phyloP scores from a whole-genome alignment of 2,113 vertebrate genomes.

The Bos javanicus region DNA sequence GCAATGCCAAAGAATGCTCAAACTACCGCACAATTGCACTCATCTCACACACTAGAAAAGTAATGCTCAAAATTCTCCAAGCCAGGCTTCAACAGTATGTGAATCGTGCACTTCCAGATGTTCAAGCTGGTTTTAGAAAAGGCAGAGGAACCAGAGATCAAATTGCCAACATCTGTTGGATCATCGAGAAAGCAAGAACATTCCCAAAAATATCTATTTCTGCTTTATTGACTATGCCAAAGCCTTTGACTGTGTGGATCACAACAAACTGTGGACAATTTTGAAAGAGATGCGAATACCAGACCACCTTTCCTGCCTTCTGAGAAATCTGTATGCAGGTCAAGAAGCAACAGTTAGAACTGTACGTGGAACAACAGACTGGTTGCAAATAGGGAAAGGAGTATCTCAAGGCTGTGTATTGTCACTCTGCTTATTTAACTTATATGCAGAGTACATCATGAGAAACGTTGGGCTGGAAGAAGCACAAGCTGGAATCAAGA shows the following conservation, averaged over 20 bases:
- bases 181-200: accelerated
- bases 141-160: not conserved
- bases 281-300: not conserved
- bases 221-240: not conserved
- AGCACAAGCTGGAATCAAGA: not conserved
- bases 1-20: not conserved
- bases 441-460: not conserved
- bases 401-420: not conserved
- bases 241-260: not conserved
- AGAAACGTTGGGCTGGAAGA: not conserved
- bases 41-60: not conserved
- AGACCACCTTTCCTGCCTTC: not conserved
- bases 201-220: accelerated
- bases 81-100: not conserved
- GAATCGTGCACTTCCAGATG: not conserved
- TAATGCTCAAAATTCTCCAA: not conserved
- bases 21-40: not conserved
- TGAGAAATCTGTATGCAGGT: not conserved
- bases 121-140: not conserved
- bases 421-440: not conserved
- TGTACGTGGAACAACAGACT: not conserved
- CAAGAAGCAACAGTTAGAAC: not conserved
- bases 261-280: not conserved
- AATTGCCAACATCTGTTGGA: not conserved
- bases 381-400: not conserved